Evolutionary conservation across 2,113 vertebrate genomes (phyloP), one percentile per base, ranked within the genome.

Genomic region (Phylloscopus trochiloides): DNA sequence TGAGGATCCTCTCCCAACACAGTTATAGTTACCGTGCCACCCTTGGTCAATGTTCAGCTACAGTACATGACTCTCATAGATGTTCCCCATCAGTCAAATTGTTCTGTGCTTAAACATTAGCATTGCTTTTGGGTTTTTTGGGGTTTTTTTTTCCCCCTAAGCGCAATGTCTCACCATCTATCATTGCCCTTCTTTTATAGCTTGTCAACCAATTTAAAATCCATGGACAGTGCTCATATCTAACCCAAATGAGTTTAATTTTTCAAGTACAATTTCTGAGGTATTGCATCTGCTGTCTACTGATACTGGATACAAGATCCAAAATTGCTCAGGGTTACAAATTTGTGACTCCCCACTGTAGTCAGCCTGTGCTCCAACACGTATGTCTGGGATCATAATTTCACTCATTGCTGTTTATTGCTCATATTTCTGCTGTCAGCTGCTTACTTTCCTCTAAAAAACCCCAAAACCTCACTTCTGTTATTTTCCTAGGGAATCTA

Each of bases 141-240:
- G 38, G 12, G 12, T 40, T 40, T 40, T 48, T 65, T 40, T 10
- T 1, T 36, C 8, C 36, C 45, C n/a, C 71, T 34, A 63, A 89
- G 28, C 47, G 67, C 34, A 52, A 0, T 73, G 70, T 75, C 34
- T 86, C 14, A 61, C 54, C 10, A 76, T 91, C 54, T 85, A 73
- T 76, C 36, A 54, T 28, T 79, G 43, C 24, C 26, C 51, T 86
- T 90, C 14, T 0, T 93, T 74, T 88, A 71, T 43, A 86, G 47
- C 67, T 86, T 93, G 62, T 83, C 71, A 76, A n/a, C 31, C 51
- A 65, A 22, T 89, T 94, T 91, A 68, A 94, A 91, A 75, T 90
- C 82, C 51, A 77, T n/a, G 21, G 84, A 62, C 20, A 65, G 5
- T 32, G 34, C 28, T 93, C 38, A 74, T 83, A 94, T 92, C 67